Evolutionary conservation across 2,888 invertebrate genomes (phyloP).

Genomic region (Drosophila imparisetae): DNA sequence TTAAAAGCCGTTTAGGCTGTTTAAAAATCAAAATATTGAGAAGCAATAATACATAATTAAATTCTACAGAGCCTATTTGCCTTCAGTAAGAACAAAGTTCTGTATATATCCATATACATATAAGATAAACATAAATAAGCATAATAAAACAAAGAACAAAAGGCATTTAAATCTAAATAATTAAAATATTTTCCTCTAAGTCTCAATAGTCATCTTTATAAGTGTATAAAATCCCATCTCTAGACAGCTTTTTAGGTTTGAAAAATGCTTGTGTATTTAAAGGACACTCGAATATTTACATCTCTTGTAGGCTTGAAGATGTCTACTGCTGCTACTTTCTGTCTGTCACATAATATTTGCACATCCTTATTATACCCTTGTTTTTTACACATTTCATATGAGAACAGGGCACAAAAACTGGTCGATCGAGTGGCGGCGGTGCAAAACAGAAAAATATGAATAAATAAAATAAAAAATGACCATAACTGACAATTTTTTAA

Average conservation of each 20-base stretch:
- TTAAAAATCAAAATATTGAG: not conserved
- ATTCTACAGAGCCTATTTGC: not conserved
- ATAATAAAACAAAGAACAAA: not conserved
- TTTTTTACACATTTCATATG: conserved; percentile 38
- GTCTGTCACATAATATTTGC: conserved; percentile 27
- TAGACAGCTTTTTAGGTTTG: not conserved
- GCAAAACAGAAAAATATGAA: conserved; percentile 1
- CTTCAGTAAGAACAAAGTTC: not conserved
- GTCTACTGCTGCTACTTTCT: not conserved
- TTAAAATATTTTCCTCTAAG: not conserved
- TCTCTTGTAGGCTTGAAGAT: conserved; percentile 8
- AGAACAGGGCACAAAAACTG: conserved; percentile 52
- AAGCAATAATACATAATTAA: not conserved
- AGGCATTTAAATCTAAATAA: not conserved
- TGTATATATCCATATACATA: too few species aligned
- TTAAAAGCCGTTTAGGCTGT: not conserved
- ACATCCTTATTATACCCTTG: conserved; percentile 31
- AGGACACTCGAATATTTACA: not conserved
- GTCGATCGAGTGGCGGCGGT: conserved; percentile 6
- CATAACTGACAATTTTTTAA: conserved; percentile 77
- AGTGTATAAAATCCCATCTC: not conserved
- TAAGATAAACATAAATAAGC: not conserved
- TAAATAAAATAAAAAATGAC: conserved; percentile 31
- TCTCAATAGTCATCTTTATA: too few species aligned
- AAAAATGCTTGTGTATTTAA: not conserved